Conservation (phyloP, 1,140 invertebrate species). For the Drosophila subobscura region DNA sequence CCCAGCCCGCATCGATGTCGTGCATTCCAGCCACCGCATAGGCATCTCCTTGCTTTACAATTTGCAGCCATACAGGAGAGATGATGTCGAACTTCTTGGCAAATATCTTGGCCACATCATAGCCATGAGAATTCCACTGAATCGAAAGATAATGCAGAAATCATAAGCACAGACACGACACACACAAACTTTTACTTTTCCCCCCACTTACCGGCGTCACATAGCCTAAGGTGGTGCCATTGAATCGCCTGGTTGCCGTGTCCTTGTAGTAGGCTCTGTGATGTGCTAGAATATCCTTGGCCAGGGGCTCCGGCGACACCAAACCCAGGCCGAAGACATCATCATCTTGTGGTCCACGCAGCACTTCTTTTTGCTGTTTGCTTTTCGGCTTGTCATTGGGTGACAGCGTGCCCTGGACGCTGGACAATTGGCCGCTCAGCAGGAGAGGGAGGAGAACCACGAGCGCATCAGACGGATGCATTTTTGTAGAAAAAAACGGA, state of each 20-base stretch:
- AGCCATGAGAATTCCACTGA: constrained; percentile 98
- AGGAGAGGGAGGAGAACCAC: constrained; percentile 32
- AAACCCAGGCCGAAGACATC: constrained; percentile 89
- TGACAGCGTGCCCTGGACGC: constrained; percentile 83
- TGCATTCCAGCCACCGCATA: constrained; percentile 89
- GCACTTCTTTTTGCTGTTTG: constrained; percentile 81
- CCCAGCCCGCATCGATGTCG: constrained; percentile 93
- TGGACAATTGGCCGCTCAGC: constrained; percentile 12
- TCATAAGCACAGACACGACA: not conserved
- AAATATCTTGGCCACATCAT: constrained; percentile 96
- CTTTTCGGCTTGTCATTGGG: constrained; percentile 85
- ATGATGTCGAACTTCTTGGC: constrained; percentile 94
- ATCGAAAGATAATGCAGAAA: constrained; percentile 49
- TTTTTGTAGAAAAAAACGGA: constrained; percentile 28
- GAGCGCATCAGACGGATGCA: constrained; percentile 34
- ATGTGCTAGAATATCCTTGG: constrained; percentile 90
- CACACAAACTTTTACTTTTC: not conserved
- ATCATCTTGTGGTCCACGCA: constrained; percentile 87
- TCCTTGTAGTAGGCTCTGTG: constrained; percentile 89
- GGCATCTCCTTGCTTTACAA: constrained; percentile 86
- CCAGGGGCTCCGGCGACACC: constrained; percentile 86
- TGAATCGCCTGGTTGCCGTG: constrained; percentile 87
- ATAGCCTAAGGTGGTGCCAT: constrained; percentile 91
- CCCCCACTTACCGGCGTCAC: constrained; percentile 92
- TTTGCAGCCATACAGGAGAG: constrained; percentile 97